Conservation (phyloP, 2,888 invertebrate species). For the Amorpha juglandis region DNA sequence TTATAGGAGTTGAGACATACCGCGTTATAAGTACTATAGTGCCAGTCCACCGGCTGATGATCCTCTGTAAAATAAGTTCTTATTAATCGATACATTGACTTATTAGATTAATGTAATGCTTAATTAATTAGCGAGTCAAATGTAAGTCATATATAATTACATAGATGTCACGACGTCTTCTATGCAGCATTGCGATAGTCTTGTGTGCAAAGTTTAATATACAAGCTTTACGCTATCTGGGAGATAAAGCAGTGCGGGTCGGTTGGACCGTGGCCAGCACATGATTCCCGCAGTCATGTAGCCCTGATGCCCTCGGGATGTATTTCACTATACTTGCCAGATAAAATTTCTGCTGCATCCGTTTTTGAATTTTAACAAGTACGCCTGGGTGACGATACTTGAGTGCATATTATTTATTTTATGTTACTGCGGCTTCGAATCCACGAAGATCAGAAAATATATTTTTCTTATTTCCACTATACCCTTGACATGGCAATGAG, state of each 20-base stretch:
- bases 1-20: slow-evolving; percentile 32
- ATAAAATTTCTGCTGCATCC: background rate
- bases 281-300: slow-evolving; percentile 44
- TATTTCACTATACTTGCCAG: slow-evolving; percentile 30
- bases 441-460: no score
- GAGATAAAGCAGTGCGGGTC: slow-evolving; percentile 8
- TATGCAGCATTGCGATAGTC: background rate
- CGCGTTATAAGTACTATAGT: background rate
- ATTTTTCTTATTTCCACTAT: no score
- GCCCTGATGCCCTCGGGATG: slow-evolving; percentile 40
- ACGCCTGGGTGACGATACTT: no score
- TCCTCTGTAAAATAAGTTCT: no score
- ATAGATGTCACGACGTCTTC: background rate
- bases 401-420: no score
- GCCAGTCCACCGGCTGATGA: no score
- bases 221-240: slow-evolving; percentile 8
- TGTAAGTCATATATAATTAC: background rate
- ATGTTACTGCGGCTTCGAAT: no score
- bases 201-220: background rate
- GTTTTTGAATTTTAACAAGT: no score
- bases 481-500: no score
- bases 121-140: no score
- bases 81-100: no score
- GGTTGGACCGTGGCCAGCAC: slow-evolving; percentile 48
- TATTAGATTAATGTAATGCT: no score